Evolutionary conservation across 1,140 invertebrate genomes (phyloP), one percentile per base, ranked within the genome.

Genomic region (Listronotus oregonensis): DNA sequence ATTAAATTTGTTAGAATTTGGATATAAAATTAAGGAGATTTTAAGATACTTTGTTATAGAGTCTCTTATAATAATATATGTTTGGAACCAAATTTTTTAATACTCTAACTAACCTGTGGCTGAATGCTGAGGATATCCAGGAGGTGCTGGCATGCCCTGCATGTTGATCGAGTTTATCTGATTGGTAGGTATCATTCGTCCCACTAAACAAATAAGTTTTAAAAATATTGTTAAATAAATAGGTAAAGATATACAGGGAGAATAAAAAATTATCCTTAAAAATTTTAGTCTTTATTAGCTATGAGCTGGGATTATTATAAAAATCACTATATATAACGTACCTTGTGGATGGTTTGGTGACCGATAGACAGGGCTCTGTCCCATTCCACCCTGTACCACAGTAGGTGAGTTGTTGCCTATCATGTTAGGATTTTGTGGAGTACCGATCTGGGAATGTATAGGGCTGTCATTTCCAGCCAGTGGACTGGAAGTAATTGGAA

Each of bases 401-500:
- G 69, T 55, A 32, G 71, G 69, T 8, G 71, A 62, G 32, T 67
- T 72, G n/a, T 50, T 67, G 2, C 69, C 75, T 40, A 78, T 47
- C 42, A 78, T 47, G 49, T 72, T 77, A 15, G 71, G 62, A 67
- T 71, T 75, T 8, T 51, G 60, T 5, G 63, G 55, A 15, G 63
- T 65, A 14, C 63, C 63, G 12, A 65, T 37, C 40, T 47, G 46
- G 7, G 58, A 18, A 15, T 76, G 68, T 49, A 79, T 84, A 5
- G 83, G 83, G 75, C 85, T 87, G 57, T 85, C 85, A 64, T 82
- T 85, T 63, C 80, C 84, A 32, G 84, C 80, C 17, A 85, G 66
- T 8, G 86, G 86, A 71, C 85, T 86, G 3, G 80, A 80, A 5
- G 78, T 72, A 12, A 79, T 71, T n/a, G 77, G 75, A 17, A 80